Percentiles rank a stretch among this genome's conserved stretches.
Conservation (phyloP, 2,888 invertebrate species). For the Drosophila subquinaria region DNA sequence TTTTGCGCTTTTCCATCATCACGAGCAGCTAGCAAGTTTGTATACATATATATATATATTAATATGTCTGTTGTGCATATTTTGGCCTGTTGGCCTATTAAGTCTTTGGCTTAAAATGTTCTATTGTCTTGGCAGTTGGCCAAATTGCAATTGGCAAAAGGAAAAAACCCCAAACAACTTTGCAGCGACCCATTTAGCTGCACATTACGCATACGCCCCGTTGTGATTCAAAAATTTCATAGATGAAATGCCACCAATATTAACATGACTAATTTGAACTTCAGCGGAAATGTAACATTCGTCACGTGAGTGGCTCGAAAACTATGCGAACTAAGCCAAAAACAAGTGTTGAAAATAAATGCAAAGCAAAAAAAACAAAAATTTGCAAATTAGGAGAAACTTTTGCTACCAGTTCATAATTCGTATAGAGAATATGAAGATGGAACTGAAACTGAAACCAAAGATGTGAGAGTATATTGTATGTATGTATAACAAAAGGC, state of each 20-base stretch:
- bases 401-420: conserved; percentile 48
- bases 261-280: conserved; percentile 61
- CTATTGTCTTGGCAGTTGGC: conserved; percentile 60
- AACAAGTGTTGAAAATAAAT: conserved; percentile 28
- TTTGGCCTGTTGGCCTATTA: conserved; percentile 81
- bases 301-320: conserved; percentile 70
- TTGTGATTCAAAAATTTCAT: conserved; percentile 46
- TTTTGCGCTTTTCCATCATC: conserved; percentile 74
- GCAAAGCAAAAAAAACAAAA: conserved; percentile 20
- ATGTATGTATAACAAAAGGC: conserved; percentile 66
- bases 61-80: conserved; percentile 32
- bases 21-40: background rate
- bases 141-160: conserved; percentile 47
- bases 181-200: conserved; percentile 68
- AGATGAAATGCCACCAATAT: conserved; percentile 3
- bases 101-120: conserved; percentile 61
- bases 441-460: conserved; percentile 64
- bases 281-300: conserved; percentile 63
- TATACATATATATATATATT: background rate
- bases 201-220: conserved; percentile 70
- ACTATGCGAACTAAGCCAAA: conserved; percentile 52
- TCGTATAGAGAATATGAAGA: conserved; percentile 49
- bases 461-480: background rate
- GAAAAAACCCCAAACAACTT: conserved; percentile 57
- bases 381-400: conserved; percentile 82